These are phyloP conservation scores for Tetragonula carbonaria DNA, from an alignment of 2,888 invertebrate species.

Conservation along the genomic window DNA sequence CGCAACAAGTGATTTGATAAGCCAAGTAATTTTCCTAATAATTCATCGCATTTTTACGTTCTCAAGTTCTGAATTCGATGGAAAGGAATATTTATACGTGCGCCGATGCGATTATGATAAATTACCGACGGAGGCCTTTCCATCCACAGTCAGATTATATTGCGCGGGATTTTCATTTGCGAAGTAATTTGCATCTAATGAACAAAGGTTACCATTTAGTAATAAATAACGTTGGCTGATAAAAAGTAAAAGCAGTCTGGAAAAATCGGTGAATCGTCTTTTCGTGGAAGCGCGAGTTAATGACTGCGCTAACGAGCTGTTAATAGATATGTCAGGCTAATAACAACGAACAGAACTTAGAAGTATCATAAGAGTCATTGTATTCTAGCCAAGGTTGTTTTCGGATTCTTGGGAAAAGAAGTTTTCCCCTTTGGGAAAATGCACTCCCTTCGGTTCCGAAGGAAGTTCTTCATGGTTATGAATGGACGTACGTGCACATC, in stretches of 20 bases:
- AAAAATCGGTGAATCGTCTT: background rate
- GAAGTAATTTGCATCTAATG: background rate
- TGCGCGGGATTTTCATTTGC: background rate
- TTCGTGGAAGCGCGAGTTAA: conserved; percentile 23
- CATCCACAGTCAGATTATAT: background rate
- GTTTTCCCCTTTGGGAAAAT: conserved; percentile 13
- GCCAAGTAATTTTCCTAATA: background rate
- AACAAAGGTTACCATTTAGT: background rate
- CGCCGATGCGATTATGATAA: background rate
- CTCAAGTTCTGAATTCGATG: background rate
- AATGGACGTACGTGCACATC: background rate
- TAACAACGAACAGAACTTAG: background rate
- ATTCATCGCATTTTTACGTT: background rate
- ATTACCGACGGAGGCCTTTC: conserved; percentile 5
- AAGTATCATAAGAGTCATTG: background rate
- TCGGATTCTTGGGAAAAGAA: conserved; percentile 5
- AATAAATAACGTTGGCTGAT: background rate
- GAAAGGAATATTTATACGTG: background rate
- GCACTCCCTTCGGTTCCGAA: background rate
- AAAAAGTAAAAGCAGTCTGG: background rate
- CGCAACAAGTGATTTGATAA: conserved; percentile 2
- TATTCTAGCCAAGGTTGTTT: background rate
- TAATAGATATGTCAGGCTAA: conserved; percentile 10
- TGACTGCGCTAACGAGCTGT: conserved; percentile 18
- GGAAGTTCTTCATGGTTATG: background rate